These are phyloP conservation scores for Actenoides hombroni DNA, from an alignment of 2,113 vertebrate genomes.

Conservation along the genomic window DNA sequence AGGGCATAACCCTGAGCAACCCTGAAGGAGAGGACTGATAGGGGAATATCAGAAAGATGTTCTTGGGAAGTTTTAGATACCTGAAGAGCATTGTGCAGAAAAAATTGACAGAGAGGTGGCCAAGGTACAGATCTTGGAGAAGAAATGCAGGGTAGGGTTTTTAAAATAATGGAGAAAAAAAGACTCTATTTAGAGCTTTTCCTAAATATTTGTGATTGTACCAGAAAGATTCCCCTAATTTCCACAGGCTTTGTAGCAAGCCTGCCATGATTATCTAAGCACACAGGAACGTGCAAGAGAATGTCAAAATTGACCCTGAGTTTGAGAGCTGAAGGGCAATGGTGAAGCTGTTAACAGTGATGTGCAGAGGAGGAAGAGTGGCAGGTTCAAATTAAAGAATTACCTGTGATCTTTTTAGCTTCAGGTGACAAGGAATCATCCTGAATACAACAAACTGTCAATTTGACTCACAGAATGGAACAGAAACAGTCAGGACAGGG, in stretches of 20 bases:
- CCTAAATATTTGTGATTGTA: background rate
- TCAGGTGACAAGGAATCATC: background rate
- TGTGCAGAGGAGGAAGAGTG: background rate
- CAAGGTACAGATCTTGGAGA: background rate
- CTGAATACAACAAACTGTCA: background rate
- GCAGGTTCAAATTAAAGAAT: slow-evolving; percentile 22
- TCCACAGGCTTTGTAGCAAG: background rate
- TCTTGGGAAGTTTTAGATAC: background rate
- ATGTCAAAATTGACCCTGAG: background rate
- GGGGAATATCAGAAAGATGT: background rate
- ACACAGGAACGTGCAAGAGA: background rate
- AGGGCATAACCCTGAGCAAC: background rate
- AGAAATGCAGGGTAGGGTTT: background rate
- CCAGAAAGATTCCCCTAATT: background rate
- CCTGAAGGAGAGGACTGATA: background rate
- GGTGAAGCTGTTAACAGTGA: background rate
- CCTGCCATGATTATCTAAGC: background rate
- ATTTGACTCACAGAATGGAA: background rate
- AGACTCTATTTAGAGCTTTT: background rate
- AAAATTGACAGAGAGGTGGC: background rate
- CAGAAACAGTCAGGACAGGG: background rate
- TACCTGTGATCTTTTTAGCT: slow-evolving; percentile 13
- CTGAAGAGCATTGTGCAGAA: background rate
- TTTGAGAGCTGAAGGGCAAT: background rate
- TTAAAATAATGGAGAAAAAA: background rate